Conservation (phyloP, 1,140 invertebrate genomes). For the Leptonema lineaticorne region DNA sequence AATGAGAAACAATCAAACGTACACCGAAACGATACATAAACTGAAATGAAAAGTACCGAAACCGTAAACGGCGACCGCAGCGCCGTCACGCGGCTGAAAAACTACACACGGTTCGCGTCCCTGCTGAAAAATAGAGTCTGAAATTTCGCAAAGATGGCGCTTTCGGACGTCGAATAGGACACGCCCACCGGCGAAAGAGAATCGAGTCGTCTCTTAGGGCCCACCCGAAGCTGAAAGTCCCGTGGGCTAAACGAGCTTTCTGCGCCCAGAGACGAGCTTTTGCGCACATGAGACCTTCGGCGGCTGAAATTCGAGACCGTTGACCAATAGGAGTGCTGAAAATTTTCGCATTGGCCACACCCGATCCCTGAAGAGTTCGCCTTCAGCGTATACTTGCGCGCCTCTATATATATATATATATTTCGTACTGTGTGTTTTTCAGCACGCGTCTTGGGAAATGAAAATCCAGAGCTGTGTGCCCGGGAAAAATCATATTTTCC, state of each 20-base stretch:
- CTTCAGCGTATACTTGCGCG: conserved; percentile 37
- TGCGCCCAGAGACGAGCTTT: conserved; percentile 36
- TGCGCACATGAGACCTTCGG: conserved; percentile 23
- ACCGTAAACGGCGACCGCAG: background rate
- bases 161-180: conserved; percentile 8
- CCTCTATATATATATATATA: conserved; percentile 35
- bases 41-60: background rate
- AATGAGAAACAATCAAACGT: background rate
- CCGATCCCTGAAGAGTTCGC: conserved; percentile 32
- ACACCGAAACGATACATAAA: background rate
- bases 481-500: conserved; percentile 10
- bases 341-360: conserved; percentile 41
- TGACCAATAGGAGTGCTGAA: conserved; percentile 34
- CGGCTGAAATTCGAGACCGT: background rate
- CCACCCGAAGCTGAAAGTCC: conserved; percentile 38
- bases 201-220: conserved; percentile 33
- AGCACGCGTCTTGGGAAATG: conserved; percentile 28
- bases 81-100: too few relatives aligned
- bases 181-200: conserved; percentile 38
- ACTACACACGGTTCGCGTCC: conserved; percentile 27
- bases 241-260: conserved; percentile 19
- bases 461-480: conserved; percentile 9
- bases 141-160: conserved; percentile 27
- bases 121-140: conserved; percentile 21
- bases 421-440: conserved; percentile 3